phyloP scores from a whole-genome alignment of 2,888 invertebrate genomes.

The Nemoura dubitans region DNA sequence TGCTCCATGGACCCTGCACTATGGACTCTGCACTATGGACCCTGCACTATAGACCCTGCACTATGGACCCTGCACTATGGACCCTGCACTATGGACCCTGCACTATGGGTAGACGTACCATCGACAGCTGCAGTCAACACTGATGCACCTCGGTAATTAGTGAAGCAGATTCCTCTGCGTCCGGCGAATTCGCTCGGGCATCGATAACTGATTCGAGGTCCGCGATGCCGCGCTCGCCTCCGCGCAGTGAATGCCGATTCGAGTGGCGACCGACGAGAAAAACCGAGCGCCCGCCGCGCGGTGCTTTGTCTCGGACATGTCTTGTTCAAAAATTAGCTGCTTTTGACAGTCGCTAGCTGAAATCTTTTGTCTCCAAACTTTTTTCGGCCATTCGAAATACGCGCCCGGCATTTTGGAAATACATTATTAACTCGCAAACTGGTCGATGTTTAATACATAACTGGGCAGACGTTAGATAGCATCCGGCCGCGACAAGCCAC shows the following conservation, averaged over 20 bases:
- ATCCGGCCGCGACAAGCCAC: no score
- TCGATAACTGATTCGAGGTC: slow-evolving; percentile 16
- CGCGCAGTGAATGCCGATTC: background rate
- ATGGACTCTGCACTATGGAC: no score
- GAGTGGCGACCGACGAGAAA: background rate
- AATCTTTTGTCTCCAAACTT: background rate
- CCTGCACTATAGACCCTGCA: no score
- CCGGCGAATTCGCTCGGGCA: background rate
- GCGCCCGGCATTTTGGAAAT: background rate
- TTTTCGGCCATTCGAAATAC: background rate
- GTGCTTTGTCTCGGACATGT: background rate
- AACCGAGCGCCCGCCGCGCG: background rate
- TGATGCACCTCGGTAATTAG: background rate
- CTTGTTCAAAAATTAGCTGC: background rate
- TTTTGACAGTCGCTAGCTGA: background rate
- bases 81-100: no score
- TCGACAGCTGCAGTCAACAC: background rate
- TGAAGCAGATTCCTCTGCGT: background rate
- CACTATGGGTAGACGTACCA: no score
- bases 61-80: no score
- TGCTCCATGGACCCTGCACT: no score
- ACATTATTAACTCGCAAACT: no score
- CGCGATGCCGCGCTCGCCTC: background rate
- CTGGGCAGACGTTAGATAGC: no score
- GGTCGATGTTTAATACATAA: no score